These are phyloP conservation scores for Boloria euphrosyne DNA, from an alignment of 2,888 invertebrate genomes.

Conservation along the genomic window DNA sequence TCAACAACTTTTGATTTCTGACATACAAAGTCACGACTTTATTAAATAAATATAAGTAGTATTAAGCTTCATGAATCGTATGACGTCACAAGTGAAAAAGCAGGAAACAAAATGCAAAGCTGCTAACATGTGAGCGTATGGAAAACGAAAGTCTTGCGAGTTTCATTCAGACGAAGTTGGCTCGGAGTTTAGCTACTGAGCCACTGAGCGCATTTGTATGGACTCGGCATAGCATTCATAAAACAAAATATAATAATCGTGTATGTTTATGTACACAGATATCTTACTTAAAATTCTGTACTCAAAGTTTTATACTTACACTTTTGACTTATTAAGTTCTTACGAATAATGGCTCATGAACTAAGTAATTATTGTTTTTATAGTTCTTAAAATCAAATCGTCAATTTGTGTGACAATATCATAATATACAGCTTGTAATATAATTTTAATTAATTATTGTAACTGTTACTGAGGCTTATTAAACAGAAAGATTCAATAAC, in stretches of 20 bases:
- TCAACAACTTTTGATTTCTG: too few relatives aligned
- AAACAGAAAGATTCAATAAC: too few relatives aligned
- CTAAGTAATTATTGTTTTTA: neutral
- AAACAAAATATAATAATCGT: slow-evolving; percentile 3
- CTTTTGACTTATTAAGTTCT: too few relatives aligned
- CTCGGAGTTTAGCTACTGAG: slow-evolving; percentile 50
- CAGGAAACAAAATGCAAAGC: slow-evolving; percentile 78
- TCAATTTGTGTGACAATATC: too few relatives aligned
- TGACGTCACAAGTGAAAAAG: slow-evolving; percentile 77
- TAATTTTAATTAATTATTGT: too few relatives aligned
- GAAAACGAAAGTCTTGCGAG: slow-evolving; percentile 80
- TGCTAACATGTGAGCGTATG: slow-evolving; percentile 77
- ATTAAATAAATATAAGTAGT: slow-evolving; percentile 24
- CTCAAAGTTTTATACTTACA: neutral
- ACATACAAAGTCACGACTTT: neutral
- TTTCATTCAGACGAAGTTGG: slow-evolving; percentile 79
- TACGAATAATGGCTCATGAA: too few relatives aligned
- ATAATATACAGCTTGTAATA: too few relatives aligned
- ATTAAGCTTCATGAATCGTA: slow-evolving; percentile 53
- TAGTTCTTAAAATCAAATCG: too few relatives aligned
- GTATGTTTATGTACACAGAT: neutral
- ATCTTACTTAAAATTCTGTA: neutral
- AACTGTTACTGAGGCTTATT: too few relatives aligned
- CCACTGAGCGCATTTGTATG: slow-evolving; percentile 38
- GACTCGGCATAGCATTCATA: slow-evolving; percentile 16